These are phyloP conservation scores for Nothoprocta perdicaria DNA, from an alignment of 2,113 vertebrate genomes.

Conservation along the genomic window DNA sequence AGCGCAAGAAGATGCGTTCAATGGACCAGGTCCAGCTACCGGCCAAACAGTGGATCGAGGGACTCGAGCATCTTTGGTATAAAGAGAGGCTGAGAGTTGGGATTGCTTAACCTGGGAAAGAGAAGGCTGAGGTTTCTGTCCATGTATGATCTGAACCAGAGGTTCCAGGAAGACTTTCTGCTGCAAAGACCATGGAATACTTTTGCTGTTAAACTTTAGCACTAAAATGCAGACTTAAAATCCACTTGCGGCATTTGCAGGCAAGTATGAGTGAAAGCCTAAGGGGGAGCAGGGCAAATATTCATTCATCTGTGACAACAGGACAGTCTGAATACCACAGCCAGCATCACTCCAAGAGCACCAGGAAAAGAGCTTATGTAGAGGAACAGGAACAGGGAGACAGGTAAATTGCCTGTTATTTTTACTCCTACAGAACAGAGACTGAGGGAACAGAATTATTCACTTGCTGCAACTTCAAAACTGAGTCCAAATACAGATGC, in stretches of 20 bases:
- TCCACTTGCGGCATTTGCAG: accelerated
- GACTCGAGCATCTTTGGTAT: too few relatives aligned
- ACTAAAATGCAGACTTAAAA: neutral
- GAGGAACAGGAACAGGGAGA: neutral
- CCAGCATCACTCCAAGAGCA: neutral
- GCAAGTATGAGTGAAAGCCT: neutral
- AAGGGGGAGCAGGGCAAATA: neutral
- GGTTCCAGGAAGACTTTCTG: neutral
- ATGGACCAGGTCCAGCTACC: too few relatives aligned
- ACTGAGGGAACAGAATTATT: neutral
- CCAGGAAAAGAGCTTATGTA: neutral
- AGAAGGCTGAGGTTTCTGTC: neutral
- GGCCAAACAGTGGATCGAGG: too few relatives aligned
- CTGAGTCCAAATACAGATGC: neutral
- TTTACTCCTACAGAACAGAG: neutral
- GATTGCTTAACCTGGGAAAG: neutral
- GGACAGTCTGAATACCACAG: neutral
- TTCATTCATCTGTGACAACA: neutral
- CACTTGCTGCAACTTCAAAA: neutral
- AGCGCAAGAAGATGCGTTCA: too few relatives aligned
- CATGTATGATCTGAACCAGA: neutral
- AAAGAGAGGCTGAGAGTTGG: too few relatives aligned
- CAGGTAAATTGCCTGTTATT: neutral
- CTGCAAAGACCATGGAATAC: neutral
- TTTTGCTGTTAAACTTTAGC: neutral